A percentile compares a stretch with the other conserved stretches of the same genome.
These are phyloP conservation scores for Xyrauchen texanus DNA, from an alignment of 2,113 vertebrate species.

Conservation along the genomic window DNA sequence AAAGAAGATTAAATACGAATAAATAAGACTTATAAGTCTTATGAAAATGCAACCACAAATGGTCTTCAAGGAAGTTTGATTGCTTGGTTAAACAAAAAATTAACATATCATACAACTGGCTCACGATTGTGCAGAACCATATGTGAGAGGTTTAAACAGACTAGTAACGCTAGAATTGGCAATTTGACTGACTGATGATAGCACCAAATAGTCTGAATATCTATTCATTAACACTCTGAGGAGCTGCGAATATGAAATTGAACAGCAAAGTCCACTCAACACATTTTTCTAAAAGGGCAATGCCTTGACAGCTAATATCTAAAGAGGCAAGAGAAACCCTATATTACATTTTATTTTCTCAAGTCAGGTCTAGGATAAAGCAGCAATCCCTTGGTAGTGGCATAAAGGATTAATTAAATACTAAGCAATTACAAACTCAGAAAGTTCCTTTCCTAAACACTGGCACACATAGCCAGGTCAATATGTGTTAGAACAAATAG, in stretches of 20 bases:
- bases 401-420: not conserved
- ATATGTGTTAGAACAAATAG: no score
- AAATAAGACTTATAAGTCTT: not conserved
- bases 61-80: no score
- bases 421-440: not conserved
- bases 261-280: not conserved
- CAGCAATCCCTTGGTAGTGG: not conserved
- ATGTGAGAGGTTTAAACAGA: not conserved
- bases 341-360: slow-evolving; percentile 8
- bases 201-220: not conserved
- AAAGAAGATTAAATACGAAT: no score
- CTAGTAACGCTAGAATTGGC: not conserved
- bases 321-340: slow-evolving; percentile 7
- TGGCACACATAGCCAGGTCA: no score
- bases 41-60: no score
- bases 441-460: no score
- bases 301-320: slow-evolving; percentile 14
- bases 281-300: slow-evolving; percentile 11
- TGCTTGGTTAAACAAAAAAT: slow-evolving; percentile 14
- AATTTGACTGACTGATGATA: slow-evolving; percentile 4
- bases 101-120: not conserved
- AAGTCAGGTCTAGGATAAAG: not conserved
- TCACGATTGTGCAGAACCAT: no score
- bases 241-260: not conserved
- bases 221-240: slow-evolving; percentile 3